Evolutionary conservation across 2,888 invertebrate genomes (phyloP).

Genomic region (Pemphredon lugubris): DNA sequence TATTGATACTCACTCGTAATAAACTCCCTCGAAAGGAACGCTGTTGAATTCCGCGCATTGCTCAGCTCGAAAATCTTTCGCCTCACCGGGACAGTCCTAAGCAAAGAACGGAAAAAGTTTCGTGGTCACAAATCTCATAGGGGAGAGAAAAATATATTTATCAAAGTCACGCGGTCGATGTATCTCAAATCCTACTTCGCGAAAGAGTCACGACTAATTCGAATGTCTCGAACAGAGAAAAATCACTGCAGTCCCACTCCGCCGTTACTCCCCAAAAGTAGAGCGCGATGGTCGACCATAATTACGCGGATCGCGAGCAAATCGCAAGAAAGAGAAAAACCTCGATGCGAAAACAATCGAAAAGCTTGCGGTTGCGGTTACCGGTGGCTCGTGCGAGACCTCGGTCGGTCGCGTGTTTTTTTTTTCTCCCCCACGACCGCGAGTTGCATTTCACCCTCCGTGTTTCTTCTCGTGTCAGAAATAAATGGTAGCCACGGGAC

Average conservation of each 20-base stretch:
- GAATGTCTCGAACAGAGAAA: neutral
- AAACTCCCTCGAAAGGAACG: constrained; percentile 90
- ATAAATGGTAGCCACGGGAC: constrained; percentile 34
- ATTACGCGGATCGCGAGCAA: constrained; percentile 40
- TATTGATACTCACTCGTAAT: constrained; percentile 88
- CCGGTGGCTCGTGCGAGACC: constrained; percentile 20
- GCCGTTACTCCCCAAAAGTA: constrained; percentile 14
- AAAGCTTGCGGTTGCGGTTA: constrained; percentile 25
- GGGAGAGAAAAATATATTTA: neutral
- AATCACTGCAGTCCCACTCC: neutral
- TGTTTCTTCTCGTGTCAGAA: constrained; percentile 15
- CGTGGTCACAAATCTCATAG: too few species aligned
- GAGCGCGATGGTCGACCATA: constrained; percentile 22
- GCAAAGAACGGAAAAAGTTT: constrained; percentile 47
- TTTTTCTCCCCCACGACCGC: constrained; percentile 4
- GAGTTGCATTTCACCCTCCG: constrained; percentile 30
- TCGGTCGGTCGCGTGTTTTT: constrained; percentile 27
- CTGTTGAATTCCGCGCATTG: constrained; percentile 94
- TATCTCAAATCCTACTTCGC: neutral
- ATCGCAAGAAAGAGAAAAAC: constrained; percentile 24
- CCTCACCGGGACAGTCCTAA: constrained; percentile 90
- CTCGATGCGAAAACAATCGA: constrained; percentile 23
- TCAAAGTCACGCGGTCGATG: neutral
- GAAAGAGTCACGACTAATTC: constrained; percentile 3
- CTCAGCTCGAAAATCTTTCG: constrained; percentile 91